These are phyloP conservation scores for Percopsis transmontana DNA, from an alignment of 2,113 vertebrate species.

Conservation along the genomic window DNA sequence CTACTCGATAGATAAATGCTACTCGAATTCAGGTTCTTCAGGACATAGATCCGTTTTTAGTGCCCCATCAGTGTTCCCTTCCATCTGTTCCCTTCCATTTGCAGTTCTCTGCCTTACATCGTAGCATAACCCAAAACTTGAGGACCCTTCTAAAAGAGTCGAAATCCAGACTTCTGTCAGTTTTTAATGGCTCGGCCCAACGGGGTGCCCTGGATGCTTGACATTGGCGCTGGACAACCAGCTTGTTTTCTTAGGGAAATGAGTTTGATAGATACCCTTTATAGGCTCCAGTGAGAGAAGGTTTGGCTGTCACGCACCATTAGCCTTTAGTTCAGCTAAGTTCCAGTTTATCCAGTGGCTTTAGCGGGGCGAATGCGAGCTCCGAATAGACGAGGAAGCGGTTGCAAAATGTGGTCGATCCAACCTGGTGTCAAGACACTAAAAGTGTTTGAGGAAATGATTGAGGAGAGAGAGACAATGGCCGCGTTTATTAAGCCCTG, in stretches of 20 bases:
- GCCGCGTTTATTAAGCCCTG: constrained; percentile 29
- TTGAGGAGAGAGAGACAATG: constrained; percentile 34
- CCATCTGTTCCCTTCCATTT: not conserved
- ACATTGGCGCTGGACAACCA: constrained; percentile 39
- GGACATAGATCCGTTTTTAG: not conserved
- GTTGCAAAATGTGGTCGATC: constrained; percentile 26
- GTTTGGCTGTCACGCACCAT: constrained; percentile 47
- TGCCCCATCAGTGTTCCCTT: not conserved
- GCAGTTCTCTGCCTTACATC: not conserved
- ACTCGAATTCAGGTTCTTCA: not conserved
- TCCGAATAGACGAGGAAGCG: constrained; percentile 39
- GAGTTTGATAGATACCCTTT: constrained; percentile 56
- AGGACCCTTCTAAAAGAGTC: constrained; percentile 19
- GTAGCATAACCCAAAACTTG: not conserved
- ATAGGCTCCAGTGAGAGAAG: constrained; percentile 36
- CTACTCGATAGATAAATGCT: not conserved
- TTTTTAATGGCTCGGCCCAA: constrained; percentile 31
- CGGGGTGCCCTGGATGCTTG: constrained; percentile 44
- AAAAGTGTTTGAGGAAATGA: constrained; percentile 51
- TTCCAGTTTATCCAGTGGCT: constrained; percentile 19
- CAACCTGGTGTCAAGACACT: constrained; percentile 32
- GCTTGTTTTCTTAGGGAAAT: constrained; percentile 57
- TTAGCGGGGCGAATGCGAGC: constrained; percentile 33
- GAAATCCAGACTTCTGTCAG: constrained; percentile 27
- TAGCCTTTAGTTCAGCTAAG: constrained; percentile 42